Evolutionary conservation across 2,888 invertebrate species (phyloP).

Genomic region (Drosophila aldrichi): DNA sequence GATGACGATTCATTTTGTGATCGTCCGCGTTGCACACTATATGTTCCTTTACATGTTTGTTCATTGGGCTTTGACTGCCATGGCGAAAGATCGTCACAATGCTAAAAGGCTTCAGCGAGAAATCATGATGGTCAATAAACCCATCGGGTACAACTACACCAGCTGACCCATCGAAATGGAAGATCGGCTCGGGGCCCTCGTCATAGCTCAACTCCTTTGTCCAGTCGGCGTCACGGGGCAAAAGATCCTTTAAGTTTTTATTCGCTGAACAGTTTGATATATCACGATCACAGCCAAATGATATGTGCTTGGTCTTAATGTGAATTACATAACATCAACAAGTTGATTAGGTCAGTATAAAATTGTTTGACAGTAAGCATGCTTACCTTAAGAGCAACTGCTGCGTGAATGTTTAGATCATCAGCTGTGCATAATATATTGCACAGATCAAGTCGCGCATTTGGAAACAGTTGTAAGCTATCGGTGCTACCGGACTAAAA

Average conservation of each 20-base stretch:
- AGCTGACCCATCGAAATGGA: slow-evolving; percentile 97
- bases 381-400: slow-evolving; percentile 83
- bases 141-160: slow-evolving; percentile 93
- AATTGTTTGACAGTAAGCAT: neutral
- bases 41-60: slow-evolving; percentile 97
- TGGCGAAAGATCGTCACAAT: slow-evolving; percentile 98
- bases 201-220: slow-evolving; percentile 93
- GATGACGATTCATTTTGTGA: slow-evolving; percentile 99
- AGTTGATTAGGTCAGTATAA: neutral
- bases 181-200: slow-evolving; percentile 95
- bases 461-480: slow-evolving; percentile 84
- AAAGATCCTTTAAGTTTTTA: slow-evolving; percentile 75
- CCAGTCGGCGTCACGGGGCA: slow-evolving; percentile 90
- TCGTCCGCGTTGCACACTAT: slow-evolving; percentile 98
- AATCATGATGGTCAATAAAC: slow-evolving; percentile 89
- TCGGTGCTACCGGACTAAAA: slow-evolving; percentile 82
- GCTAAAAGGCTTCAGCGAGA: slow-evolving; percentile 92
- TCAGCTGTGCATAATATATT: slow-evolving; percentile 85
- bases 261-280: slow-evolving; percentile 82
- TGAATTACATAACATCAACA: neutral
- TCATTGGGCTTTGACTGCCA: slow-evolving; percentile 89
- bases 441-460: slow-evolving; percentile 84
- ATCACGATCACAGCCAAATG: slow-evolving; percentile 98
- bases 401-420: slow-evolving; percentile 83
- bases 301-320: slow-evolving; percentile 89